phyloP scores from a whole-genome alignment of 2,797 vertebrate genomes.

The Psittacula echo region DNA sequence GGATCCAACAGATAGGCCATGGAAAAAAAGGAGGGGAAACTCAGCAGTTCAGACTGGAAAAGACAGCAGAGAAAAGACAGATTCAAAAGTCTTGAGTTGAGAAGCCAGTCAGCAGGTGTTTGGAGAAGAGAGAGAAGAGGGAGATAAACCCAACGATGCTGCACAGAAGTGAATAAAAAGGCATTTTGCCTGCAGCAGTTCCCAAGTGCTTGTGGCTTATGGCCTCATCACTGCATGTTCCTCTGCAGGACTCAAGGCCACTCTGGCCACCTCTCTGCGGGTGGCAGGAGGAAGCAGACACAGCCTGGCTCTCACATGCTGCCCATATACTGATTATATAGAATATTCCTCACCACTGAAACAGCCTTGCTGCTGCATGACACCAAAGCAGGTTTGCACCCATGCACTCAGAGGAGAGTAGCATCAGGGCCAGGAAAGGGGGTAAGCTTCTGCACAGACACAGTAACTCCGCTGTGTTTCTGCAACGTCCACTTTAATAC shows the following conservation, averaged over 20 bases:
- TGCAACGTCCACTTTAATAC: neutral
- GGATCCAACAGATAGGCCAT: neutral
- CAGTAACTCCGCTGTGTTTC: neutral
- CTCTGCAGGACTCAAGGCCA: neutral
- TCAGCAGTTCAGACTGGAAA: neutral
- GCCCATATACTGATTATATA: accelerated
- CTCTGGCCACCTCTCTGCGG: neutral
- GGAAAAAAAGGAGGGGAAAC: neutral
- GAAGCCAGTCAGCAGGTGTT: neutral
- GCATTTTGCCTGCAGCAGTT: accelerated
- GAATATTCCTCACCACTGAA: neutral
- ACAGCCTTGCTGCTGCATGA: neutral
- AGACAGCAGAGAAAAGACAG: neutral
- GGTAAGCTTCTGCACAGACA: neutral
- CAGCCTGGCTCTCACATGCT: accelerated
- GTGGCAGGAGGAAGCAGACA: neutral
- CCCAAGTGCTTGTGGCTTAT: accelerated
- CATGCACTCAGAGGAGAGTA: accelerated
- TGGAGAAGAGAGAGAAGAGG: neutral
- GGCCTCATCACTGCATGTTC: accelerated
- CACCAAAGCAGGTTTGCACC: neutral
- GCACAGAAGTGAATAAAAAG: neutral
- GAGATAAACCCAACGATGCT: neutral
- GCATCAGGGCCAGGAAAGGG: accelerated
- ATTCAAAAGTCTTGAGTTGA: neutral